Conservation (phyloP, 2,797 vertebrate species). For the Galago senegalensis region DNA sequence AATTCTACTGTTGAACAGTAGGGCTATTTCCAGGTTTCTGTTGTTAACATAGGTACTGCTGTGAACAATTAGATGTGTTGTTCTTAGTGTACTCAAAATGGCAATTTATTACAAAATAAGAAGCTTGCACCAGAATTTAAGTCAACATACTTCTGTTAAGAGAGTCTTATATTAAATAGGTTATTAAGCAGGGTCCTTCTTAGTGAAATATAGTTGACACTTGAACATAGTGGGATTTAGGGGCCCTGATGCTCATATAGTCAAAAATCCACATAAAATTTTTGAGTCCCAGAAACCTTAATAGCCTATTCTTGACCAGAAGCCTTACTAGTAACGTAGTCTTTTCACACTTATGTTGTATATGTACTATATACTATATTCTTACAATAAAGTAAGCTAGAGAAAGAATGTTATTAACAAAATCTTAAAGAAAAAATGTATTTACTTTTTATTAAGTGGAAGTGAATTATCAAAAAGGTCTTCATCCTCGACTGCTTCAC, state of each 20-base stretch:
- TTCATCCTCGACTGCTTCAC: no score
- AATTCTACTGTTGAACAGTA: neutral
- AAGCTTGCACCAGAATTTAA: neutral
- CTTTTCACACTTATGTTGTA: no score
- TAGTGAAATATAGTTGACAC: neutral
- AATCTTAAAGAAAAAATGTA: no score
- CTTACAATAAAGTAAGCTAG: neutral
- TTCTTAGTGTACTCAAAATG: neutral
- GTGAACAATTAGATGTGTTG: neutral
- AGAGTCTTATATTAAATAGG: neutral
- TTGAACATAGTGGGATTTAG: neutral
- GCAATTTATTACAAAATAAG: neutral
- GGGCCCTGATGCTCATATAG: neutral
- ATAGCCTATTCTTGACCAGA: neutral
- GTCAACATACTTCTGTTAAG: neutral
- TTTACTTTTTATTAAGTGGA: no score
- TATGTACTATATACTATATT: neutral
- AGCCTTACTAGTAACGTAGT: neutral
- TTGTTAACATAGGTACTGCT: neutral
- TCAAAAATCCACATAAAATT: neutral
- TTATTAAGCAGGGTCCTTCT: neutral
- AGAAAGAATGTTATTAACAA: no score
- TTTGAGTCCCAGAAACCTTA: neutral
- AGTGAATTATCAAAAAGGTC: no score
- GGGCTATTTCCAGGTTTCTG: slow-evolving; percentile 8